Evolutionary conservation across 2,113 vertebrate genomes (phyloP).

Genomic region (Sialia sialis): DNA sequence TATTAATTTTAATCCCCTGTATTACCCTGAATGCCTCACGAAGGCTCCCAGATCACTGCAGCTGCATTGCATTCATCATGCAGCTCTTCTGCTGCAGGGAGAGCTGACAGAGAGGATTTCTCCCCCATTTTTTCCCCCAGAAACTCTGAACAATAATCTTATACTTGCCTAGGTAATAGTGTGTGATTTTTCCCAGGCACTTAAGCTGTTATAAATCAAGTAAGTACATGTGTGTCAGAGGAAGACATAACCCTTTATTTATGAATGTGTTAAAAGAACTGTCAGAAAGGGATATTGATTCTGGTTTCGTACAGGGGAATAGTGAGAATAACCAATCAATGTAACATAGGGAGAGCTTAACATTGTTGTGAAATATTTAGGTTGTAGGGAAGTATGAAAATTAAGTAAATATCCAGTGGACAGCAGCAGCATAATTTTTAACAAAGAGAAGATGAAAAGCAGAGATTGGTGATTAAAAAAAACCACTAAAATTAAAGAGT

Average conservation of each 20-base stretch:
- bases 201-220: conserved; percentile 9
- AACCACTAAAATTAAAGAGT: neutral
- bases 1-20: neutral
- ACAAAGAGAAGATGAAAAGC: neutral
- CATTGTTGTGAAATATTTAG: neutral
- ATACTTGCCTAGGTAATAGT: neutral
- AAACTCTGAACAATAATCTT: neutral
- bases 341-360: neutral
- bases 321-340: neutral
- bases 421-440: neutral
- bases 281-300: conserved; percentile 15
- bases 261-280: neutral
- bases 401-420: neutral
- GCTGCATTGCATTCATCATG: neutral
- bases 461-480: neutral
- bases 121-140: neutral
- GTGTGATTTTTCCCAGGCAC: neutral
- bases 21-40: neutral
- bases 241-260: neutral
- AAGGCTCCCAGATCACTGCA: neutral
- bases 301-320: neutral
- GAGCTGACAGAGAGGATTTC: neutral
- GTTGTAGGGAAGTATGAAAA: neutral
- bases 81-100: neutral
- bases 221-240: neutral